Conservation (phyloP, 2,888 invertebrate genomes). For the Nephrotoma appendiculata region DNA sequence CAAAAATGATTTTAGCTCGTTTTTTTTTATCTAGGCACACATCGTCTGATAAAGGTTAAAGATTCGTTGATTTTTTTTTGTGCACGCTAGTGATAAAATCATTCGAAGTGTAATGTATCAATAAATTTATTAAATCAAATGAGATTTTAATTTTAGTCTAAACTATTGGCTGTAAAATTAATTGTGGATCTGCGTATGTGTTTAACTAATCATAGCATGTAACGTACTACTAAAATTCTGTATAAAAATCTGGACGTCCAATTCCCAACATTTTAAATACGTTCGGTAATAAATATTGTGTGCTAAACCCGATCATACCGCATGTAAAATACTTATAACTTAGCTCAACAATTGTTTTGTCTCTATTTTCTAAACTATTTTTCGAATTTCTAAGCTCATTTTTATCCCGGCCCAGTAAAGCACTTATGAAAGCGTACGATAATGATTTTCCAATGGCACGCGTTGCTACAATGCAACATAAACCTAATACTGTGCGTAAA, state of each 20-base stretch:
- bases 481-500: constrained; percentile 59
- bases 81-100: neutral
- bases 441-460: constrained; percentile 51
- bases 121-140: neutral
- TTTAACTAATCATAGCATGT: neutral
- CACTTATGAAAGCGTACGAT: constrained; percentile 54
- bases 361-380: constrained; percentile 49
- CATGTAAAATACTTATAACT: constrained; percentile 73
- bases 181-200: neutral
- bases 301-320: constrained; percentile 63
- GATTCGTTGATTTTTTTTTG: neutral
- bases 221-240: constrained; percentile 50
- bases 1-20: neutral
- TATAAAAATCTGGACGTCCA: constrained; percentile 70
- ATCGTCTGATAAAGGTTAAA: neutral
- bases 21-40: neutral
- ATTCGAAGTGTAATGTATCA: neutral
- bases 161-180: neutral
- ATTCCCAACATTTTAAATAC: constrained; percentile 62
- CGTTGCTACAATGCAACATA: constrained; percentile 55
- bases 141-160: neutral
- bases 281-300: constrained; percentile 60
- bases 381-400: constrained; percentile 48
- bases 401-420: constrained; percentile 50
- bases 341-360: constrained; percentile 64